Percentiles rank a stretch among this genome's conserved stretches.
Evolutionary conservation across 2,797 vertebrate genomes (phyloP).

Genomic region (Labroides dimidiatus): DNA sequence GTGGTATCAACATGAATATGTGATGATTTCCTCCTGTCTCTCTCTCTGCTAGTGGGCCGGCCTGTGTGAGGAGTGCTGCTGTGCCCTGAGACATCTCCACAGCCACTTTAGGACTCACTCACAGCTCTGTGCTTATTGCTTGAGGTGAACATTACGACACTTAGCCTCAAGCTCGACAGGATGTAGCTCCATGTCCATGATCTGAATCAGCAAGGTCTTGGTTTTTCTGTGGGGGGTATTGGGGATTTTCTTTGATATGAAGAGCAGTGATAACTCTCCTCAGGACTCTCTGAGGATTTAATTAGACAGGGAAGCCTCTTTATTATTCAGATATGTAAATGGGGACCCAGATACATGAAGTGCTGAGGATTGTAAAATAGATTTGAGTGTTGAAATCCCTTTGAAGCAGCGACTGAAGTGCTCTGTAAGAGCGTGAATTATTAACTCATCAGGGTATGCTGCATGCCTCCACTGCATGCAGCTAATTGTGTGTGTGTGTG

Average conservation of each 20-base stretch:
- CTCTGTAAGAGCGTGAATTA: slow-evolving; percentile 59
- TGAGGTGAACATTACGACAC: neutral
- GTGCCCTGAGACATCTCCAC: neutral
- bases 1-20: slow-evolving; percentile 14
- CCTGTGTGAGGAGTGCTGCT: neutral
- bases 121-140: slow-evolving; percentile 3
- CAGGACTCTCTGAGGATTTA: slow-evolving; percentile 54
- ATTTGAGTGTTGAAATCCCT: slow-evolving; percentile 50
- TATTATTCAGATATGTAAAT: slow-evolving; percentile 74
- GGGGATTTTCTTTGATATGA: slow-evolving; percentile 36
- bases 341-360: slow-evolving; percentile 45
- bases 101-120: slow-evolving; percentile 10
- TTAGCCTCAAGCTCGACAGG: slow-evolving; percentile 9
- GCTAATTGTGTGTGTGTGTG: neutral
- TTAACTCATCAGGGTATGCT: slow-evolving; percentile 49
- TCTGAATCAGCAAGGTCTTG: slow-evolving; percentile 39
- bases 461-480: slow-evolving; percentile 25
- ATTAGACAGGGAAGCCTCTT: slow-evolving; percentile 55
- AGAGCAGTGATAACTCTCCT: slow-evolving; percentile 16
- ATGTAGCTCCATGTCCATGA: slow-evolving; percentile 5
- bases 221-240: too few species aligned
- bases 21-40: slow-evolving; percentile 8
- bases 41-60: neutral
- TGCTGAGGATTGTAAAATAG: slow-evolving; percentile 52
- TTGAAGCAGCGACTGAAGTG: slow-evolving; percentile 56